phyloP scores from a whole-genome alignment of 1,140 invertebrate genomes.

The Metaphire vulgaris region DNA sequence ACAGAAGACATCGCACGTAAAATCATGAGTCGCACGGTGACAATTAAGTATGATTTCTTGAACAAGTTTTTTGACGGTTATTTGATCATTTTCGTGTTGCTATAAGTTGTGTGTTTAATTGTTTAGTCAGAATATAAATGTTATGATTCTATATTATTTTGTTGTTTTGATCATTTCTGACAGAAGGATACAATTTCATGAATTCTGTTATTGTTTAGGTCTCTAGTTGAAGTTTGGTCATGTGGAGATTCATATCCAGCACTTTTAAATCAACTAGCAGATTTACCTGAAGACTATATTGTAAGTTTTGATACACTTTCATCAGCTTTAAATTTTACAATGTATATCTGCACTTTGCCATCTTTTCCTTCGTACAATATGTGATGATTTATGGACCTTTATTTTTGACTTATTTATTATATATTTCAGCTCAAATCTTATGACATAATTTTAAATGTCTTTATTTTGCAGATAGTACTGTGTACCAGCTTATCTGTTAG shows the following conservation, averaged over 20 bases:
- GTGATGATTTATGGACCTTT: background rate
- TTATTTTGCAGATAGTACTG: background rate
- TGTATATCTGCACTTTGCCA: too few relatives aligned
- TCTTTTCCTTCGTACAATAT: background rate
- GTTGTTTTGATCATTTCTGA: background rate
- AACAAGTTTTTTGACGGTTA: background rate
- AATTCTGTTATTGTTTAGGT: background rate
- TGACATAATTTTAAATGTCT: background rate
- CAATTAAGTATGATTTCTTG: constrained; percentile 54
- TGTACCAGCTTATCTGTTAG: background rate
- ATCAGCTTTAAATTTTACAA: too few relatives aligned
- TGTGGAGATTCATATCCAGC: constrained; percentile 11
- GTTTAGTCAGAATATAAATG: background rate
- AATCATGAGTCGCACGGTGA: constrained; percentile 68
- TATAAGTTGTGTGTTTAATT: background rate
- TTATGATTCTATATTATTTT: background rate
- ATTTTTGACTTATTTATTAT: background rate
- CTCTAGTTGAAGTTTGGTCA: constrained; percentile 7
- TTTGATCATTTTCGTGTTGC: too few relatives aligned
- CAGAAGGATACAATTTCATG: background rate
- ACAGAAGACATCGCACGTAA: constrained; percentile 59
- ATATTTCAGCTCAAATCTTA: background rate
- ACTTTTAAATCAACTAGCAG: constrained; percentile 49
- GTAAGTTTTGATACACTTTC: constrained; percentile 28
- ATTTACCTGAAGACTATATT: constrained; percentile 30